Conservation (phyloP, 2,797 vertebrate species). For the Spatula clypeata region DNA sequence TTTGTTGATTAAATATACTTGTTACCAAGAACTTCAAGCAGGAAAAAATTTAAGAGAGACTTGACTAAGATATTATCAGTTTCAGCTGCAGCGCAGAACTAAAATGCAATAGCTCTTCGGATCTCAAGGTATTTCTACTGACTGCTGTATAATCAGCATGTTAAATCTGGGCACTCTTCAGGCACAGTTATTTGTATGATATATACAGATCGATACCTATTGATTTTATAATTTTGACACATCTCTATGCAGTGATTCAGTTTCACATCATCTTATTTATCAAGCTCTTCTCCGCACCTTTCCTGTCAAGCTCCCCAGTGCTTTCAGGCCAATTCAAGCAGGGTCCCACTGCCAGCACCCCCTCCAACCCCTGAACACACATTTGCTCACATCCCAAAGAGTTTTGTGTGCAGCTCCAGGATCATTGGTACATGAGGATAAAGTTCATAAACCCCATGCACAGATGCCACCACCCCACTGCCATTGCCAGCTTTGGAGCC, state of each 20-base stretch:
- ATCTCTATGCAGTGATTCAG: slow-evolving; percentile 53
- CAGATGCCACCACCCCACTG: accelerated
- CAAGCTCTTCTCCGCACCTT: slow-evolving; percentile 7
- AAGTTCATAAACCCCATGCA: not conserved
- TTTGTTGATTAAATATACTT: slow-evolving; percentile 63
- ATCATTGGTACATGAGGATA: accelerated
- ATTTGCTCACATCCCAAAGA: accelerated
- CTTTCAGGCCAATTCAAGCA: not conserved
- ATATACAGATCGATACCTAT: slow-evolving; percentile 77
- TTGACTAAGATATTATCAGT: slow-evolving; percentile 32
- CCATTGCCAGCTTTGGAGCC: not conserved
- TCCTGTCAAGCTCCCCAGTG: not conserved
- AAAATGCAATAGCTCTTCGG: slow-evolving; percentile 17
- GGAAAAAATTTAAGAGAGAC: slow-evolving; percentile 11
- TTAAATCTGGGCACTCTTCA: slow-evolving; percentile 73
- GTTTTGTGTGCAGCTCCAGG: not conserved
- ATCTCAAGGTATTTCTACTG: slow-evolving; percentile 56
- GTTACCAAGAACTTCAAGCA: slow-evolving; percentile 51
- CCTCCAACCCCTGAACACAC: not conserved
- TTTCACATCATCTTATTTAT: slow-evolving; percentile 69
- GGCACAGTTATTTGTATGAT: slow-evolving; percentile 74
- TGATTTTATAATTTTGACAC: slow-evolving; percentile 81
- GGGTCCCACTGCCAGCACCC: not conserved
- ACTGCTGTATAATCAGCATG: slow-evolving; percentile 56
- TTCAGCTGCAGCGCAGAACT: slow-evolving; percentile 11